Conservation (phyloP, 37 sponge, comb jelly and placozoan genomes). For the Crambe crambe region DNA sequence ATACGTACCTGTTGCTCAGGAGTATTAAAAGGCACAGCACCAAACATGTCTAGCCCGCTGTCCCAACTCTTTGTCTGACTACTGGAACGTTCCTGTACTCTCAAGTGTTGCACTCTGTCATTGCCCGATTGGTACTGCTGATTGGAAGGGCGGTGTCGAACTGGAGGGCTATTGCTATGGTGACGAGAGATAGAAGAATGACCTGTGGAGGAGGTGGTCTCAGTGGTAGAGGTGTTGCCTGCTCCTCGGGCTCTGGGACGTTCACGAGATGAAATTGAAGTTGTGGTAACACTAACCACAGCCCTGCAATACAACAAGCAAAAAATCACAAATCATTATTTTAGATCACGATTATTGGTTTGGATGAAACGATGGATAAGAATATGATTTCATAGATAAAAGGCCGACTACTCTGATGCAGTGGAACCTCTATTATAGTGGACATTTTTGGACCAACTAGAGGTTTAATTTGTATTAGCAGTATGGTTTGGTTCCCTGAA, state of each 20-base stretch:
- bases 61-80: not conserved
- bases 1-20: not conserved
- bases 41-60: constrained; percentile 18
- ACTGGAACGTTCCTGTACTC: not conserved
- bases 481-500: too few relatives aligned
- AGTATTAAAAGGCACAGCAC: constrained; percentile 3
- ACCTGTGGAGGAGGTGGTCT: not conserved
- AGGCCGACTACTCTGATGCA: too few relatives aligned
- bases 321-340: too few relatives aligned
- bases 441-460: too few relatives aligned
- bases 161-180: not conserved
- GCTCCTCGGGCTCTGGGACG: constrained; percentile 42
- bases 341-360: too few relatives aligned
- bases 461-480: too few relatives aligned
- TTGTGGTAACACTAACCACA: constrained; percentile 12
- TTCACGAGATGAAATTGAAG: constrained; percentile 62
- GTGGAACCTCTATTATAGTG: too few relatives aligned
- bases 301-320: not conserved
- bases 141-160: not conserved
- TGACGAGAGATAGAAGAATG: not conserved
- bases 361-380: too few relatives aligned
- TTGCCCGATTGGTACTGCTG: not conserved
- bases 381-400: too few relatives aligned
- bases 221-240: not conserved
- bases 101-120: not conserved